Evolutionary conservation across 2,888 invertebrate species (phyloP).

Genomic region (Linnaemya vulpina): DNA sequence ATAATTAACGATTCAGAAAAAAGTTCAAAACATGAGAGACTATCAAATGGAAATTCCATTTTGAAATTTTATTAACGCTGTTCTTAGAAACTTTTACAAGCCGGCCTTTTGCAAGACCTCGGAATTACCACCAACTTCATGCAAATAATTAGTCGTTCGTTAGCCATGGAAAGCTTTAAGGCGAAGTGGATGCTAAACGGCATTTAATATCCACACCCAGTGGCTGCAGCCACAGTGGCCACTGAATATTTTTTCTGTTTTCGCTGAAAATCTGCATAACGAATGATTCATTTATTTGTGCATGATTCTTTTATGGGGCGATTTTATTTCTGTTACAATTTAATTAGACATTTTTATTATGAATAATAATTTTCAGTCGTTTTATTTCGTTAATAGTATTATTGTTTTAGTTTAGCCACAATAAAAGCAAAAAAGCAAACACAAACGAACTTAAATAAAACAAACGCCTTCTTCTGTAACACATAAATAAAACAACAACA

Average conservation of each 20-base stretch:
- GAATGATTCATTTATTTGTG: conserved; percentile 21
- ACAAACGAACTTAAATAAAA: conserved; percentile 28
- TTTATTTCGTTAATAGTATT: conserved; percentile 3
- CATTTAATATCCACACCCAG: too few relatives aligned
- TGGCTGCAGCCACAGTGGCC: too few relatives aligned
- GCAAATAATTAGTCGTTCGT: too few relatives aligned
- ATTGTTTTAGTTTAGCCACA: conserved; percentile 39
- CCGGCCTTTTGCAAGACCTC: too few relatives aligned
- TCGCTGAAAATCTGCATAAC: not conserved
- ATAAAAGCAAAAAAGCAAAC: conserved; percentile 23
- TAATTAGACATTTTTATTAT: conserved; percentile 48
- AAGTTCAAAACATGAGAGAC: not conserved
- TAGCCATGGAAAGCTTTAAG: too few relatives aligned
- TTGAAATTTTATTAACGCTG: not conserved
- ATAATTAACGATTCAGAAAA: not conserved
- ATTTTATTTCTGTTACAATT: conserved; percentile 36
- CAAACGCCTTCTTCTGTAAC: conserved; percentile 50
- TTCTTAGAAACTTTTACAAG: not conserved
- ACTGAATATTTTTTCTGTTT: not conserved
- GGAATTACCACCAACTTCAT: too few relatives aligned
- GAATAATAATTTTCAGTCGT: conserved; percentile 57
- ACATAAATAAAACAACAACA: not conserved
- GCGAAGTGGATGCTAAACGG: too few relatives aligned
- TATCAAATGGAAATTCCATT: not conserved
- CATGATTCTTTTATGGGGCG: not conserved